phyloP scores from a whole-genome alignment of 2,113 vertebrate genomes.

The Stigmatopora argus region DNA sequence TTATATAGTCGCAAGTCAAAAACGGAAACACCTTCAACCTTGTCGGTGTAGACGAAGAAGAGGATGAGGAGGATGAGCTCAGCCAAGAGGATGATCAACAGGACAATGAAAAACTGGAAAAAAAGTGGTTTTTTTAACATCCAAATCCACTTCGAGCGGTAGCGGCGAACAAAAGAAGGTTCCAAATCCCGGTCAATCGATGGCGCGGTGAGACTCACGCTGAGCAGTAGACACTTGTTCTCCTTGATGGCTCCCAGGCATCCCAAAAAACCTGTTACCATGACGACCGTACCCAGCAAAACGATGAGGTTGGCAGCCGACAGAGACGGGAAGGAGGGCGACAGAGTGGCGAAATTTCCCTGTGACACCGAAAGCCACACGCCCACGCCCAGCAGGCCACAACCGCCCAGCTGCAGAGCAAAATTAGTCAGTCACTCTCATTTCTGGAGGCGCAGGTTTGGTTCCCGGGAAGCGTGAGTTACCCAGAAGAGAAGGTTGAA shows the following conservation, averaged over 20 bases:
- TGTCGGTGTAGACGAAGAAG: conserved; percentile 95
- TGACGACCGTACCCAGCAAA: conserved; percentile 86
- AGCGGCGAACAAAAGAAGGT: too few species aligned
- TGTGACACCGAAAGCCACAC: conserved; percentile 98
- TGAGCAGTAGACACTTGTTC: conserved; percentile 96
- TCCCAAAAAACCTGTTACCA: conserved; percentile 95
- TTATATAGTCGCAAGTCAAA: neutral
- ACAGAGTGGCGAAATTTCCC: conserved; percentile 95
- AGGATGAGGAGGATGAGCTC: conserved; percentile 92
- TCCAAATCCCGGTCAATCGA: too few species aligned
- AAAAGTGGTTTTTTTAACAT: too few species aligned
- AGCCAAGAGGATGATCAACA: conserved; percentile 88
- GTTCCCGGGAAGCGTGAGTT: conserved; percentile 42
- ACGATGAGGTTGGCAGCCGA: conserved; percentile 96
- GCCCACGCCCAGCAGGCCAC: conserved; percentile 90
- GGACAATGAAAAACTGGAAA: conserved; percentile 88
- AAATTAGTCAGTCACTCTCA: conserved; percentile 24
- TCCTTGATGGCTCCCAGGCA: conserved; percentile 98
- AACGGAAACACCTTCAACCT: conserved; percentile 62
- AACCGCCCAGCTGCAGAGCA: conserved; percentile 86
- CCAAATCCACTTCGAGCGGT: too few species aligned
- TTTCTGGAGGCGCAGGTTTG: neutral
- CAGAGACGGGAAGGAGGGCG: conserved; percentile 90
- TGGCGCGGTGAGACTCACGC: conserved; percentile 73
- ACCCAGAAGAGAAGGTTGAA: conserved; percentile 99